Percentiles rank a stretch among this genome's conserved stretches.
phyloP scores from a whole-genome alignment of 1,140 invertebrate species.

The Trichoplusia ni region DNA sequence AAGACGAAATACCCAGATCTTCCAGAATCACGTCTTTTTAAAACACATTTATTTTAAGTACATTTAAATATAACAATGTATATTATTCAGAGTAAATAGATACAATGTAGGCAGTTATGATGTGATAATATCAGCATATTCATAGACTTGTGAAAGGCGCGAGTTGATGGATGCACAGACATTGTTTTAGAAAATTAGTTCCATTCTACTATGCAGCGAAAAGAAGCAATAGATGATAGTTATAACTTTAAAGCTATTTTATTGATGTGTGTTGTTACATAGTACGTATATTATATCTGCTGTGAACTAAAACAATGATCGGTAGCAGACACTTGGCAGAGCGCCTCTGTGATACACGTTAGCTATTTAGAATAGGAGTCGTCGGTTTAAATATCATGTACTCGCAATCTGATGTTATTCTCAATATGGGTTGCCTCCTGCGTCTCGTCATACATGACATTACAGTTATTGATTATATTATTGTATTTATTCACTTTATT shows the following conservation, averaged over 20 bases:
- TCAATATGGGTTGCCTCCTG: constrained; percentile 52
- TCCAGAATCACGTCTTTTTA: constrained; percentile 15
- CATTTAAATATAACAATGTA: constrained; percentile 27
- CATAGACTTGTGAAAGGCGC: constrained; percentile 40
- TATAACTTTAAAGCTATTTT: constrained; percentile 22
- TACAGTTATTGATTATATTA: constrained; percentile 72
- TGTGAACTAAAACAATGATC: constrained; percentile 33
- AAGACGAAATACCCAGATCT: too few species aligned
- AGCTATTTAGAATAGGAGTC: constrained; percentile 65
- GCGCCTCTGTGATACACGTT: constrained; percentile 74
- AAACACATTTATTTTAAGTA: constrained; percentile 12
- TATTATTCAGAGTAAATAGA: constrained; percentile 41
- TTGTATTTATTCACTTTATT: constrained; percentile 80
- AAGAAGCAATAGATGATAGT: constrained; percentile 30
- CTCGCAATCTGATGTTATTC: constrained; percentile 54
- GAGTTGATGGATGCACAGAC: constrained; percentile 17
- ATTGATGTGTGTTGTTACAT: constrained; percentile 18
- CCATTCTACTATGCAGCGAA: constrained; percentile 22
- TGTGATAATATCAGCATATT: constrained; percentile 53
- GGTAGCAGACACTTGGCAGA: constrained; percentile 54
- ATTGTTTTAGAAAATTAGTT: constrained; percentile 38
- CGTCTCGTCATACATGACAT: constrained; percentile 66
- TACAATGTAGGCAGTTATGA: constrained; percentile 52
- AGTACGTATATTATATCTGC: constrained; percentile 22
- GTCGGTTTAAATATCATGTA: constrained; percentile 55